A percentile compares a stretch with the other conserved stretches of the same genome.
phyloP scores from a whole-genome alignment of 2,888 invertebrate genomes.

The Phymatocera aterrima region DNA sequence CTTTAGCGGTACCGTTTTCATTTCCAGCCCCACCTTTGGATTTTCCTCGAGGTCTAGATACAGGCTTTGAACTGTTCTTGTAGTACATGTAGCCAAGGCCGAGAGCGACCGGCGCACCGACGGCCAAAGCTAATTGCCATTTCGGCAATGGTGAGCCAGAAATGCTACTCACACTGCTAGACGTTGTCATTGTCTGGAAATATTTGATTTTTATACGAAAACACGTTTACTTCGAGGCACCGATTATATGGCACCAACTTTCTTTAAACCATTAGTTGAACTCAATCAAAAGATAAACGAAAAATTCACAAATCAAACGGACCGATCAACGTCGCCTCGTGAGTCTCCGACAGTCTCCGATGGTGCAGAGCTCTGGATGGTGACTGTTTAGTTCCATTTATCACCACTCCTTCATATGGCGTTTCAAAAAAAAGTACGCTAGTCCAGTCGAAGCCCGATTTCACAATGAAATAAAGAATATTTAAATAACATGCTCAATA shows the following conservation, averaged over 20 bases:
- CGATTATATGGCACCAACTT: background rate
- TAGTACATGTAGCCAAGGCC: constrained; percentile 89
- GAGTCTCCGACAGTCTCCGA: constrained; percentile 41
- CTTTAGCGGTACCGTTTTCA: constrained; percentile 76
- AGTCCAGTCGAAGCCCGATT: no score
- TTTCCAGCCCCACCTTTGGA: constrained; percentile 64
- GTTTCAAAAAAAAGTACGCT: background rate
- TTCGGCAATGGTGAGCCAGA: constrained; percentile 81
- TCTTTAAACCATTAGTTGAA: background rate
- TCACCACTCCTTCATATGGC: background rate
- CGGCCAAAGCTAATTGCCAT: constrained; percentile 91
- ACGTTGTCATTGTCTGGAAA: constrained; percentile 60
- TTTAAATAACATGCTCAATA: no score
- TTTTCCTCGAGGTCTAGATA: constrained; percentile 59
- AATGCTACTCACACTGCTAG: constrained; percentile 61
- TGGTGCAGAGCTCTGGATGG: no score
- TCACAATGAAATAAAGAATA: no score
- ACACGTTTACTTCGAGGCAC: background rate
- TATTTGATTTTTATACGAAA: background rate
- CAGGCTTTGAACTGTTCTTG: constrained; percentile 76
- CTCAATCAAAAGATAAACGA: background rate
- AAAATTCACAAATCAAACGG: constrained; percentile 6
- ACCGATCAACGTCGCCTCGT: constrained; percentile 20
- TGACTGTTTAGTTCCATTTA: constrained; percentile 31
- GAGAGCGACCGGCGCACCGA: constrained; percentile 89